Base-by-base conservation (phyloP, 2,797 vertebrate species). In the Astyanax mexicanus region DNA sequence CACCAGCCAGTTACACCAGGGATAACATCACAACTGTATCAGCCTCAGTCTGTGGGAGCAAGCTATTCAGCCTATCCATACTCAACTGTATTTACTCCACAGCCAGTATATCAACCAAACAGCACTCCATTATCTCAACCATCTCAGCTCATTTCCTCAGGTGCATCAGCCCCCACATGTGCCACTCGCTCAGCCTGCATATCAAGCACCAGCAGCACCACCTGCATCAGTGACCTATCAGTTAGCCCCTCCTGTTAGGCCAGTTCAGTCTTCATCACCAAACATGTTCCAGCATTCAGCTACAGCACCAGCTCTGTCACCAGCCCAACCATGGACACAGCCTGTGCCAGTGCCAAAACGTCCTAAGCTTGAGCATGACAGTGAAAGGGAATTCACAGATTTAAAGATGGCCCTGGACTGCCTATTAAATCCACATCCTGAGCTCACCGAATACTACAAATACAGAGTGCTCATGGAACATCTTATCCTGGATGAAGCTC, bases 281-380 rank as follows among this genome's bases (percentile, higher is more conserved):
- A 54, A 45, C 69, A n/a, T n/a, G n/a, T n/a, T n/a, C n/a, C n/a
- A n/a, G n/a, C n/a, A n/a, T n/a, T n/a, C n/a, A n/a, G n/a, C n/a
- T 60, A 40, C 15, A 10, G 13, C 44, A 40, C 10, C 45, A 21
- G 19, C 9, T 21, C 71, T 62, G 13, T 21, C 35, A 19, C n/a
- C 6, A 61, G 8, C 32, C 17, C 58, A 61, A 19, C 58, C 58
- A 40, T 61, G 58, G 17, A 1, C 29, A 40, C 71, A 74, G 35
- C 71, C 44, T 37, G 71, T 74, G 17, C 29, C 32, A n/a, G 35
- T 74, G 32, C 69, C 54, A 19, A 37, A 7, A 21, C 35, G 64
- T 13, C 71, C 45, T 32, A 52, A 54, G 45, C 45, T 49, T 49
- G 45, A 49, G 45, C 45, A 49, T 10, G 15, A n/a, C n/a, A n/a